Evolutionary conservation across 2,113 vertebrate genomes (phyloP).

Genomic region (Sisor rabdophorus): DNA sequence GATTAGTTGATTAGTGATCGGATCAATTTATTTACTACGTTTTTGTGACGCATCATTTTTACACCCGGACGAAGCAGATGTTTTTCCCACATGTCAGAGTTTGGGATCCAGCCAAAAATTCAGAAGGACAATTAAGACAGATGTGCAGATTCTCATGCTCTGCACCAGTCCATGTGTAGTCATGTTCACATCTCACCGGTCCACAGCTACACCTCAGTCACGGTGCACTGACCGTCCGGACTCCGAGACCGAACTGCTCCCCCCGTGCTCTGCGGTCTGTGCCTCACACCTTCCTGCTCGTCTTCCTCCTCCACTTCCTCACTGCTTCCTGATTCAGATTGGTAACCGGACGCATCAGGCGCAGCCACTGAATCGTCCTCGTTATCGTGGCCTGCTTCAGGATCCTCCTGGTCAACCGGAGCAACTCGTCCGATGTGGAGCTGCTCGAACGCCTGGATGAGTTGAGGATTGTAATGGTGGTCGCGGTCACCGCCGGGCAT

Average conservation of each 20-base stretch:
- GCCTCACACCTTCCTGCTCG: conserved; percentile 69
- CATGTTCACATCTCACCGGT: not conserved
- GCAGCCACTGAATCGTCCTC: conserved; percentile 65
- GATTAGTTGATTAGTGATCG: not conserved
- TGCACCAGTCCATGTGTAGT: not conserved
- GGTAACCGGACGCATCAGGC: conserved; percentile 73
- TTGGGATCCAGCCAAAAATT: conserved; percentile 4
- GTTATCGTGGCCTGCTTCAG: conserved; percentile 76
- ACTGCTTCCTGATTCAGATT: conserved; percentile 79
- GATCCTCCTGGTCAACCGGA: conserved; percentile 73
- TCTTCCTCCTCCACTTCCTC: conserved; percentile 70
- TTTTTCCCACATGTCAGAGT: not conserved
- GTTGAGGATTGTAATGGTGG: conserved; percentile 59
- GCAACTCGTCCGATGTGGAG: conserved; percentile 74
- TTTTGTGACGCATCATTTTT: not conserved
- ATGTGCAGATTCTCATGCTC: not conserved
- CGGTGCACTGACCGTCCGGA: conserved; percentile 92
- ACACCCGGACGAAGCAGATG: not conserved
- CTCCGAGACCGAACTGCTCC: conserved; percentile 76
- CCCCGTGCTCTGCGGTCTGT: conserved; percentile 71
- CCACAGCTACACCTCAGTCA: conserved; percentile 84
- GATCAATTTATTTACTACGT: not conserved
- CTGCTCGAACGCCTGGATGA: conserved; percentile 84
- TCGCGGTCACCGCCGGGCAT: conserved; percentile 77
- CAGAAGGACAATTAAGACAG: not conserved